These are phyloP conservation scores for Condylura cristata DNA, from an alignment of 2,113 vertebrate species.

Conservation along the genomic window DNA sequence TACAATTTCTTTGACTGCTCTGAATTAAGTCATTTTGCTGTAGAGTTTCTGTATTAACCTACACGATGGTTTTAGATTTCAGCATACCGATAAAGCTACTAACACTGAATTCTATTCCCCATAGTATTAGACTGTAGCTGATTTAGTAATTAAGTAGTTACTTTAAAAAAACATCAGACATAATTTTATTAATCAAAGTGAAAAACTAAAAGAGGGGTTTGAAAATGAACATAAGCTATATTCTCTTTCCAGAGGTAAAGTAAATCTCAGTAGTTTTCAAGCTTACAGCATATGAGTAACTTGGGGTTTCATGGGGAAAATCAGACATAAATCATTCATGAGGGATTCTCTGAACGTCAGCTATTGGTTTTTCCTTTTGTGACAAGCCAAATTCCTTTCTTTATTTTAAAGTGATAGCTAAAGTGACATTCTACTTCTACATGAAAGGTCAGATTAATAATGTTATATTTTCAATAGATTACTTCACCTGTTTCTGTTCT, in stretches of 20 bases:
- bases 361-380: slow-evolving; percentile 58
- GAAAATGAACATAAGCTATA: slow-evolving; percentile 48
- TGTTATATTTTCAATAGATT: neutral
- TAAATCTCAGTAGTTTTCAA: slow-evolving; percentile 3
- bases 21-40: neutral
- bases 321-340: slow-evolving; percentile 38
- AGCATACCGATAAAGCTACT: neutral
- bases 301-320: slow-evolving; percentile 18
- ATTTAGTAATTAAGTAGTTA: slow-evolving; percentile 66
- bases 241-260: slow-evolving; percentile 40
- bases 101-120: slow-evolving; percentile 35
- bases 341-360: neutral
- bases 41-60: neutral
- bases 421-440: slow-evolving; percentile 27
- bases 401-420: slow-evolving; percentile 62
- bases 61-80: slow-evolving; percentile 33
- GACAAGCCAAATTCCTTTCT: slow-evolving; percentile 51
- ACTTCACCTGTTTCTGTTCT: neutral
- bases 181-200: slow-evolving; percentile 68
- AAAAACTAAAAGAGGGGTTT: slow-evolving; percentile 48
- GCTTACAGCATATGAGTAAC: slow-evolving; percentile 17
- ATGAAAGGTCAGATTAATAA: slow-evolving; percentile 17
- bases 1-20: neutral
- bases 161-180: slow-evolving; percentile 46
- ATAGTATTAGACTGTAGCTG: neutral